Conservation (phyloP, 1,140 invertebrate species). For the Camponotus pennsylvanicus region DNA sequence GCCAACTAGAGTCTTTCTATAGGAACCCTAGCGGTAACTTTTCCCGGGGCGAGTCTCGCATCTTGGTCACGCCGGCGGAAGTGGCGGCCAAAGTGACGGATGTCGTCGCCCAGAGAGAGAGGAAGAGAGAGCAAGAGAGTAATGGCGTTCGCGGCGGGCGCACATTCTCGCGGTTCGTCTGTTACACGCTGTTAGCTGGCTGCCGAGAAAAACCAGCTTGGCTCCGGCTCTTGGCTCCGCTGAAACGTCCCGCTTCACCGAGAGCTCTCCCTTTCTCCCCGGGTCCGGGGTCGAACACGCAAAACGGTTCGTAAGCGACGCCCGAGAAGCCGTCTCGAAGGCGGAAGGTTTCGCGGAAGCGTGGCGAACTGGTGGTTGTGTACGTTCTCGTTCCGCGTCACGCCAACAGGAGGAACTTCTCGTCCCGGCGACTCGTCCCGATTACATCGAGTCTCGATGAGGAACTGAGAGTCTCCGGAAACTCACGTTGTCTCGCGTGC, state of each 20-base stretch:
- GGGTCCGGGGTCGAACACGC: neutral
- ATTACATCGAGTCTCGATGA: neutral
- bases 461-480: slow-evolving; percentile 16
- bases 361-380: slow-evolving; percentile 51
- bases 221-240: neutral
- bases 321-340: slow-evolving; percentile 3
- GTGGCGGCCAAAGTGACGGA: slow-evolving; percentile 58
- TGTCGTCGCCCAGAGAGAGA: slow-evolving; percentile 55
- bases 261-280: neutral
- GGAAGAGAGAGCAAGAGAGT: slow-evolving; percentile 27
- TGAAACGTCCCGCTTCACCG: neutral
- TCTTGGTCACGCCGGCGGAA: slow-evolving; percentile 53
- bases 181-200: slow-evolving; percentile 28
- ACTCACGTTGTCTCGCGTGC: too few species aligned
- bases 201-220: neutral
- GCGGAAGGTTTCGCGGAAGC: slow-evolving; percentile 13
- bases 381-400: neutral
- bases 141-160: slow-evolving; percentile 63
- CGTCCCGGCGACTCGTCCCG: neutral
- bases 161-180: slow-evolving; percentile 54
- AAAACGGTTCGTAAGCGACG: neutral
- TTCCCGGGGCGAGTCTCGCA: neutral
- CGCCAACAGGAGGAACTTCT: neutral
- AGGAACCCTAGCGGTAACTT: neutral
- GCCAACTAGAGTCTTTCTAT: too few species aligned